Percentiles rank a stretch among this genome's conserved stretches.
Conservation (phyloP, 1,140 invertebrate genomes). For the Drosophila lini region DNA sequence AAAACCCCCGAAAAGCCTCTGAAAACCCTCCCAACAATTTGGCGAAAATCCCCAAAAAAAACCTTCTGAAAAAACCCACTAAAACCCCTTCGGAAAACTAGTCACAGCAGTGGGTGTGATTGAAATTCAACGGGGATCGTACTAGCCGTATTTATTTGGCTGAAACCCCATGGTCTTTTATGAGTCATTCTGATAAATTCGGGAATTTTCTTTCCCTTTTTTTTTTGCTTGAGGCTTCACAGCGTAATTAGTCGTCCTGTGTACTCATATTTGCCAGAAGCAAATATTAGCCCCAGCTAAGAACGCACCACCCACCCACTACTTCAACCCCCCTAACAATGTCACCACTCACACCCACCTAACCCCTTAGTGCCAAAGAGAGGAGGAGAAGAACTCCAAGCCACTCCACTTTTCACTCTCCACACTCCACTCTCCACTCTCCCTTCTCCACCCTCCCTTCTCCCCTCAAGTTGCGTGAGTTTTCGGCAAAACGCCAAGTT, state of each 20-base stretch:
- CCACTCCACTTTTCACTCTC: background rate
- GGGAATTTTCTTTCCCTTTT: background rate
- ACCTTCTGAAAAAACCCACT: background rate
- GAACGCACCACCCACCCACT: background rate
- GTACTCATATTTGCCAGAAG: slow-evolving; percentile 34
- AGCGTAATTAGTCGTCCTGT: slow-evolving; percentile 29
- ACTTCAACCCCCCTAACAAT: slow-evolving; percentile 15
- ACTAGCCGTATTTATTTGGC: background rate
- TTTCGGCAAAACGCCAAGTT: slow-evolving; percentile 20
- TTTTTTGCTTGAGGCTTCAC: background rate
- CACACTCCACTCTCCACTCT: background rate
- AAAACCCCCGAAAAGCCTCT: too few species aligned
- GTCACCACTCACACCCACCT: slow-evolving; percentile 22
- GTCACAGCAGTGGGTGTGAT: slow-evolving; percentile 2
- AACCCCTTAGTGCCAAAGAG: background rate
- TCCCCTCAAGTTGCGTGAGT: slow-evolving; percentile 14
- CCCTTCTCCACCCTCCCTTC: background rate
- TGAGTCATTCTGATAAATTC: slow-evolving; percentile 24
- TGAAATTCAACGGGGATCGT: background rate
- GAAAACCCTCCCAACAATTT: too few species aligned
- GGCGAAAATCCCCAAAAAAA: background rate
- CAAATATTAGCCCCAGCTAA: slow-evolving; percentile 19
- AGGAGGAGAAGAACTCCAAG: background rate
- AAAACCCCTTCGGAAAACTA: background rate
- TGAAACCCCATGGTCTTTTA: background rate